Base-by-base conservation (phyloP, 1,140 invertebrate genomes). In the Drosophila nigromelanica region DNA sequence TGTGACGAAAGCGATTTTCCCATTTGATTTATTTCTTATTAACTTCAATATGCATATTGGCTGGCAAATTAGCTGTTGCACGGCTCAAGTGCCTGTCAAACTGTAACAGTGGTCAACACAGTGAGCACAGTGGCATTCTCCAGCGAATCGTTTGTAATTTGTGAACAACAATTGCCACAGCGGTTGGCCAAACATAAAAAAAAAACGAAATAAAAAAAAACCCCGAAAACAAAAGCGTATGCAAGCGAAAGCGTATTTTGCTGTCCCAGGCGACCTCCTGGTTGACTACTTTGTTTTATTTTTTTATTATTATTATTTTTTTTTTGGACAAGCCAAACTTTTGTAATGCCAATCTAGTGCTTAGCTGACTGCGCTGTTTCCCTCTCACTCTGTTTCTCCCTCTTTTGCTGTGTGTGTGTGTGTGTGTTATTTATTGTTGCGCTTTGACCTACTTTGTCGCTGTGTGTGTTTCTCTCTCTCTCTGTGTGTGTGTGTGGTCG, bases 281-380 rank as follows among this genome's bases (percentile, higher is more conserved):
- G 39, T 40, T 24, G 35, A 50, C 47, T 50, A 50, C 11, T 11
- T 55, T 11, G 15, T 55, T 12, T 7, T 56, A 6, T 42, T 42
- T 30, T 12, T 56, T 40, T 24, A 11, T 37, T 39, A 14, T 52
- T 35, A 14, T 5, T 5, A 37, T 37, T n/a, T 37, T 40, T n/a
- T 30, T 33, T 37, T 51, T 47, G 60, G 58, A 35, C 39, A 55
- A 56, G 39, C 50, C 43, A 51, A 76, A 68, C 73, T 87, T 85
- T 86, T 81, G 64, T 69, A 87, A 81, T 87, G 82, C 82, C 81
- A 81, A 86, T 81, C 81, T 86, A 48, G 59, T 78, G 68, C 69
- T 86, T 89, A 73, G 79, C 73, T 69, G 66, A 63, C 54, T 56
- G 55, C 52, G 14, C 48, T 55, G 40, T 30, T 42, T 15, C 15